Evolutionary conservation across 2,888 invertebrate genomes (phyloP), one percentile per base, ranked within the genome.

Genomic region (Caenorhabditis auriculariae): DNA sequence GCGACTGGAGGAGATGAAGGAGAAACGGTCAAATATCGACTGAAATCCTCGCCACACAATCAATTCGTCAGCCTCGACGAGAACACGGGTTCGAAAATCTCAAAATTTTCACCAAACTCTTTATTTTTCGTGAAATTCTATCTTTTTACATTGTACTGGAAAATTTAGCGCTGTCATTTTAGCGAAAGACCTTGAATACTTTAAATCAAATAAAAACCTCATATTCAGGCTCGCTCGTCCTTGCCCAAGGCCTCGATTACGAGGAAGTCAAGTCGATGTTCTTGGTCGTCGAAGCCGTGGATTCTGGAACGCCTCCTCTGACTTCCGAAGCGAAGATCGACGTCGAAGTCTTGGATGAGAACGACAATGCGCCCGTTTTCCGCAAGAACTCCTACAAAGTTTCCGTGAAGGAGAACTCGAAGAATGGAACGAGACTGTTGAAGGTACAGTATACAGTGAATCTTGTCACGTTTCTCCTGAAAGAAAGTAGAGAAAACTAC

Each of bases 221-320:
- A n/a, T 21, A 28, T 48, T 24, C 53, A 66, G 66, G 71, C 48
- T 46, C 54, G 9, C 51, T 69, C 37, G 55, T 48, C 37, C 43
- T 74, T 28, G 50, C 59, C 3, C 23, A 62, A 32, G 44, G 43
- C 2, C 47, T 72, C 7, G 78, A 85, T 92, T 67, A 91, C 91
- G 83, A 88, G 37, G 89, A 79, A 91, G 87, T 87, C 69, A 84
- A 89, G 6, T 88, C 88, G 78, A 90, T 90, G 82, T 88, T 88
- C 71, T 87, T 93, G 67, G 87, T 89, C 82, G 87, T 93, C 55
- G 86, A 88, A 23, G 93, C 90, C 0, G 85, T 87, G 12, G 92
- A 93, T 83, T 89, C 87, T 78, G 91, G 90, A 28, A 86, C 86
- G 75, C 87, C 78, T 12, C 71, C 79, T 6, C 56, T 76, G 6